phyloP scores from a whole-genome alignment of 92 coral and sea anemone species.

The Scolanthus callimorphus region DNA sequence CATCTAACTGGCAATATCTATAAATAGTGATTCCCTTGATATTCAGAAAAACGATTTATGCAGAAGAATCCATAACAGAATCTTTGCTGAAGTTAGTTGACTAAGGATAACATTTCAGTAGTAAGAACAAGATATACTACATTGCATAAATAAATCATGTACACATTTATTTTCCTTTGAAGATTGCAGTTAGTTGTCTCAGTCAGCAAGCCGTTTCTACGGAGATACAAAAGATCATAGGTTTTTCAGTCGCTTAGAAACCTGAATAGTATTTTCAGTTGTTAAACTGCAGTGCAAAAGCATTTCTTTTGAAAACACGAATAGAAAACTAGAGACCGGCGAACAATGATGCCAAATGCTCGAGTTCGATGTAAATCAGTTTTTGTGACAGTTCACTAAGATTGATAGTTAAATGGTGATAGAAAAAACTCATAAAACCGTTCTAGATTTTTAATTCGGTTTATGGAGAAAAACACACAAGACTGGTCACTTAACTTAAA shows the following conservation, averaged over 20 bases:
- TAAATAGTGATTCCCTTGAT: too few species aligned
- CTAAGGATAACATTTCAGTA: neutral
- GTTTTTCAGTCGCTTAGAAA: neutral
- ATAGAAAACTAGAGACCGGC: too few species aligned
- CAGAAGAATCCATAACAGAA: too few species aligned
- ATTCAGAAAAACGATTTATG: too few species aligned
- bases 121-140: neutral
- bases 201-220: slow-evolving; percentile 13
- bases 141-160: neutral
- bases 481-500: too few species aligned
- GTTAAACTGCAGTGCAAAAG: slow-evolving; percentile 1
- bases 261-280: slow-evolving; percentile 14
- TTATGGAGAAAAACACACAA: too few species aligned
- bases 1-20: too few species aligned
- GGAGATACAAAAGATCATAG: slow-evolving; percentile 12
- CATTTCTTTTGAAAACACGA: slow-evolving; percentile 2
- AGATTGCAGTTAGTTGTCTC: neutral
- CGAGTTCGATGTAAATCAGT: too few species aligned
- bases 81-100: too few species aligned
- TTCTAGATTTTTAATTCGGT: neutral
- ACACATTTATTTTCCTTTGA: neutral
- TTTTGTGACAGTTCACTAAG: neutral
- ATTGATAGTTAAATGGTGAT: slow-evolving; percentile 1
- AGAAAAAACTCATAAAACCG: neutral
- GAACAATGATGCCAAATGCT: too few species aligned